Conservation (phyloP, 2,797 vertebrate species). For the Myiothlypis chrysogaster region DNA sequence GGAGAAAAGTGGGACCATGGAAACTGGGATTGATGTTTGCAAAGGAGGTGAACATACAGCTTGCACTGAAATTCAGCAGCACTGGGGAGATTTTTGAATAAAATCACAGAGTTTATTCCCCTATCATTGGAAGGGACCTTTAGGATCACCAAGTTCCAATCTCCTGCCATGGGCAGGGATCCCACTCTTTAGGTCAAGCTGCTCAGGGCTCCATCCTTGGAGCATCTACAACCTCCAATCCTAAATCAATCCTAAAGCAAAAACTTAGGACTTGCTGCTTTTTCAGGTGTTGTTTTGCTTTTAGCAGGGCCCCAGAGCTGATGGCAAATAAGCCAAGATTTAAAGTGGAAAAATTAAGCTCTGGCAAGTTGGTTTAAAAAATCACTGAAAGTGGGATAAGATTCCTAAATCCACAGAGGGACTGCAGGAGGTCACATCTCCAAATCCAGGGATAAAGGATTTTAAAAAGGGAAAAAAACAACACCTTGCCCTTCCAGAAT, state of each 20-base stretch:
- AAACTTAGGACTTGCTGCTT: not conserved
- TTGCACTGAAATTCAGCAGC: not conserved
- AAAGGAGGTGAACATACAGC: not conserved
- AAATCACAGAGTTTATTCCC: not conserved
- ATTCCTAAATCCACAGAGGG: not conserved
- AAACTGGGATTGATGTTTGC: not conserved
- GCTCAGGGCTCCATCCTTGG: not conserved
- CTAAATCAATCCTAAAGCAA: not conserved
- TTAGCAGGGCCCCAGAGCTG: not conserved
- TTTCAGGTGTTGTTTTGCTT: not conserved
- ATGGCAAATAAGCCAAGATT: not conserved
- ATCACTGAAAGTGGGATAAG: not conserved
- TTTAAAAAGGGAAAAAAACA: not conserved
- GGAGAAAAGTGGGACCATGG: not conserved
- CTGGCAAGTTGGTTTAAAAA: not conserved
- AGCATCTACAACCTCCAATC: not conserved
- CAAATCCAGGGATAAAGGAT: not conserved
- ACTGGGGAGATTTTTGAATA: not conserved
- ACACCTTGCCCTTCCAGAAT: not conserved
- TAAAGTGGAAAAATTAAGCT: not conserved
- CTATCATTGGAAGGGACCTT: not conserved
- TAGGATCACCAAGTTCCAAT: not conserved
- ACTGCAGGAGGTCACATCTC: not conserved
- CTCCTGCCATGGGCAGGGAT: not conserved
- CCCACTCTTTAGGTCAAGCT: not conserved